Percentiles rank a stretch among this genome's conserved stretches.
Evolutionary conservation across 35 echinoderm and acorn worm genomes (phyloP).

Genomic region (Diadema setosum): DNA sequence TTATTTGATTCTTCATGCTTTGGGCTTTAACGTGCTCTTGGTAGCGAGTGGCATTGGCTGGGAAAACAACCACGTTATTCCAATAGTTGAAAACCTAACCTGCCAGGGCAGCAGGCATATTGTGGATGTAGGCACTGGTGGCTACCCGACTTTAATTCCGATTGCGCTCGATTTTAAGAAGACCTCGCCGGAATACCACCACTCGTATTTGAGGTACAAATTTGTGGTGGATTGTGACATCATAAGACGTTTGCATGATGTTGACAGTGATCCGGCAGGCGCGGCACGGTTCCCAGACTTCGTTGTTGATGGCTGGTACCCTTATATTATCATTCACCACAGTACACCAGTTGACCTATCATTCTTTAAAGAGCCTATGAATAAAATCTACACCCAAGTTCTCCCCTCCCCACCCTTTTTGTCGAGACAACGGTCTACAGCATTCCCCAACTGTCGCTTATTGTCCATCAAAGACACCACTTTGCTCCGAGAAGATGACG

Average conservation of each 20-base stretch:
- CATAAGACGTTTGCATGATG: background rate
- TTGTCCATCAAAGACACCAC: slow-evolving; percentile 3
- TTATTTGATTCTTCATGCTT: slow-evolving; percentile 4
- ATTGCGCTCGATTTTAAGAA: slow-evolving; percentile 58
- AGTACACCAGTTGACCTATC: background rate
- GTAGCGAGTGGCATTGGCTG: slow-evolving; percentile 7
- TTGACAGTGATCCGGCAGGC: background rate
- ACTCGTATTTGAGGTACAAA: slow-evolving; percentile 44
- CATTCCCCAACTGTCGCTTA: background rate
- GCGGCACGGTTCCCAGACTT: background rate
- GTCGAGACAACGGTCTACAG: background rate
- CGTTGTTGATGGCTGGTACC: background rate
- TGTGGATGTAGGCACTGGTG: slow-evolving; percentile 53
- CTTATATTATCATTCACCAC: background rate
- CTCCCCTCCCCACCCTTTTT: background rate
- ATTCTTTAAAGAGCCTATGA: background rate
- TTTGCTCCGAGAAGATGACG: background rate
- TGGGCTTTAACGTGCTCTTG: slow-evolving; percentile 41
- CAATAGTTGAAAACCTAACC: slow-evolving; percentile 19
- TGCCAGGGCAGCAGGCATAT: slow-evolving; percentile 37
- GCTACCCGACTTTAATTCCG: slow-evolving; percentile 48
- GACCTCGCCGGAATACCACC: slow-evolving; percentile 20
- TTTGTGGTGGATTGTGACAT: slow-evolving; percentile 26
- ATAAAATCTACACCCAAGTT: background rate
- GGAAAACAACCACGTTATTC: slow-evolving; percentile 1